Base-by-base conservation (phyloP, 2,113 vertebrate species). In the Ameiurus melas region DNA sequence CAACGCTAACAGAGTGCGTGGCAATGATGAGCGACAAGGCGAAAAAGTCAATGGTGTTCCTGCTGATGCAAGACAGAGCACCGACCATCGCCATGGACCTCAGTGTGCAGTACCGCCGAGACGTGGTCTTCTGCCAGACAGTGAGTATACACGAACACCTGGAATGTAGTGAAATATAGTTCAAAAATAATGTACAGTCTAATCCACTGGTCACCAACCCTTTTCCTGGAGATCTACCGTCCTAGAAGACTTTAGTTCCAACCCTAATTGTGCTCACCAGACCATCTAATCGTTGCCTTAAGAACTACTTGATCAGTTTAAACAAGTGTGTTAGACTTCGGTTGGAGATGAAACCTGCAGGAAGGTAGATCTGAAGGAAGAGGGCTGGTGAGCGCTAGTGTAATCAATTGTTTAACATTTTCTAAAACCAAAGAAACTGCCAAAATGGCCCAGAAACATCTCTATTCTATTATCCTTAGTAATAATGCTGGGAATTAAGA, bases 1-100 rank as follows among this genome's bases (percentile, higher is more conserved):
- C 97, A 78, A 99, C 98, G 0, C 97, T 99, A 88, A 98, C 96
- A 0, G 98, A 99, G 92, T 99, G 98, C 0, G 98, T 99, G 85
- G 94, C 97, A 92, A 98, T 99, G 98, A 99, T 99, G 98, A 97
- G 98, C 1, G 97, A 99, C 95, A 97, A 97, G 92, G 98, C 98
- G 91, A 99, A 98, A 92, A 97, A 96, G 94, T 97, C 98, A 27
- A 97, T 99, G 98, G 98, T 98, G 77, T 99, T 99, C 92, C 94
- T 99, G 89, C 95, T 99, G 78, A 99, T 99, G 98, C 98, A 99
- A 94, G 98, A 99, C 94, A 96, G 96, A 0, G 98, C 98, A 0
- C 97, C 98, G 0, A 99, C 98, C 55, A 98, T 99, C 55, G 96
- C 96, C 90, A 95, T 97, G 89, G 97, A 97, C 92, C 94, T 99